Evolutionary conservation across 2,797 vertebrate genomes (phyloP).

Genomic region (Mycteria americana): DNA sequence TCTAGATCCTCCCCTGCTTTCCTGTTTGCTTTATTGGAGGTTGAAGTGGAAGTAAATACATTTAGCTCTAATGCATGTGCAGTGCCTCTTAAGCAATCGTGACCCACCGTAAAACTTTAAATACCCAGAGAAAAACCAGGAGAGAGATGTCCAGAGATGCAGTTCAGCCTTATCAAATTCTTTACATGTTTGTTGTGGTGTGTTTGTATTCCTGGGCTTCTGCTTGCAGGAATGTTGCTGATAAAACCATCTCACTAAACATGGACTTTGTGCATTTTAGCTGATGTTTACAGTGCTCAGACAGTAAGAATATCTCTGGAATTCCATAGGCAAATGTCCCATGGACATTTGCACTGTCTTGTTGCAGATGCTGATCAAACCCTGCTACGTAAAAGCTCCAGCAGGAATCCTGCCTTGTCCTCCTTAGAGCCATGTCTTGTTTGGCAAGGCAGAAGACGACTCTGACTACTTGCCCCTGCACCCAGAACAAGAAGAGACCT

Average conservation of each 20-base stretch:
- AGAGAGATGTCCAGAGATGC: constrained; percentile 1
- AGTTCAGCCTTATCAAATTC: constrained; percentile 59
- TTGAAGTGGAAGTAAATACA: background rate
- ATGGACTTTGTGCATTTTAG: constrained; percentile 13
- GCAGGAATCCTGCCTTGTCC: background rate
- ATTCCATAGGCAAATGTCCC: background rate
- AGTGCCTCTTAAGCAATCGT: background rate
- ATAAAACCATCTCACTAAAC: constrained; percentile 51
- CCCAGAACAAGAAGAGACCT: background rate
- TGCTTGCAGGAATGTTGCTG: constrained; percentile 59
- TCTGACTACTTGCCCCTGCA: background rate
- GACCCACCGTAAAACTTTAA: constrained; percentile 29
- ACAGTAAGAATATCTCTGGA: background rate
- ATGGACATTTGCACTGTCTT: background rate
- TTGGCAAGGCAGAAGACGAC: background rate
- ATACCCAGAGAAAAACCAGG: constrained; percentile 51
- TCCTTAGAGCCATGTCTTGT: background rate
- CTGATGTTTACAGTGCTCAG: constrained; percentile 43
- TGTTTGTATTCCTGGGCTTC: constrained; percentile 55
- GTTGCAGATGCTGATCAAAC: background rate
- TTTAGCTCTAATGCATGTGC: background rate
- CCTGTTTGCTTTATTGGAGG: background rate
- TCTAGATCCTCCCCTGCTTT: background rate
- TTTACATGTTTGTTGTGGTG: constrained; percentile 50
- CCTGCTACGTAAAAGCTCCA: background rate